These are phyloP conservation scores for Drosophila melanosoma DNA, from an alignment of 2,888 invertebrate species.

Conservation along the genomic window DNA sequence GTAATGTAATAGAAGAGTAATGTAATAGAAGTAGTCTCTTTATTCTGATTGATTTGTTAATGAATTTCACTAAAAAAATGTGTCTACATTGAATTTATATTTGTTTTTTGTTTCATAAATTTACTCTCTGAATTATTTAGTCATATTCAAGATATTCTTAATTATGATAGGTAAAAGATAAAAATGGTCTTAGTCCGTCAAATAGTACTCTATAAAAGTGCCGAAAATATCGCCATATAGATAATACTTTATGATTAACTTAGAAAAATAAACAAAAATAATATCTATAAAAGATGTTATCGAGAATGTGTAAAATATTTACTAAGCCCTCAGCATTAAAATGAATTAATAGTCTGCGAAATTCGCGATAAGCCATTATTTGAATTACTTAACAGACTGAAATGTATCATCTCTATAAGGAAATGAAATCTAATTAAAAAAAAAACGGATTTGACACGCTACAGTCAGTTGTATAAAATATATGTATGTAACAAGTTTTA, in stretches of 20 bases:
- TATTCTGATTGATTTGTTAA: constrained; percentile 5
- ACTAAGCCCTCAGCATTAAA: background rate
- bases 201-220: constrained; percentile 46
- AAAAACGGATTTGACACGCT: background rate
- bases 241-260: constrained; percentile 40
- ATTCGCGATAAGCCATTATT: background rate
- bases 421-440: background rate
- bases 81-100: background rate
- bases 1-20: constrained; percentile 19
- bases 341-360: background rate
- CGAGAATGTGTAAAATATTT: background rate
- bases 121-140: background rate
- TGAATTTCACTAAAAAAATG: background rate
- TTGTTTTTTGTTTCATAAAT: background rate
- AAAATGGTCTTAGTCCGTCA: constrained; percentile 11
- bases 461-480: background rate
- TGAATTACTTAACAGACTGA: background rate
- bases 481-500: background rate
- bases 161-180: constrained; percentile 25
- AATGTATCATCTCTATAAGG: background rate
- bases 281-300: constrained; percentile 5
- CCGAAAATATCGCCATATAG: constrained; percentile 56
- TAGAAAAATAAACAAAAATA: constrained; percentile 12
- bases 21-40: constrained; percentile 13
- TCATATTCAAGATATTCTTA: constrained; percentile 5